These are phyloP conservation scores for Cheilinus undulatus DNA, from an alignment of 2,113 vertebrate species.

Conservation along the genomic window DNA sequence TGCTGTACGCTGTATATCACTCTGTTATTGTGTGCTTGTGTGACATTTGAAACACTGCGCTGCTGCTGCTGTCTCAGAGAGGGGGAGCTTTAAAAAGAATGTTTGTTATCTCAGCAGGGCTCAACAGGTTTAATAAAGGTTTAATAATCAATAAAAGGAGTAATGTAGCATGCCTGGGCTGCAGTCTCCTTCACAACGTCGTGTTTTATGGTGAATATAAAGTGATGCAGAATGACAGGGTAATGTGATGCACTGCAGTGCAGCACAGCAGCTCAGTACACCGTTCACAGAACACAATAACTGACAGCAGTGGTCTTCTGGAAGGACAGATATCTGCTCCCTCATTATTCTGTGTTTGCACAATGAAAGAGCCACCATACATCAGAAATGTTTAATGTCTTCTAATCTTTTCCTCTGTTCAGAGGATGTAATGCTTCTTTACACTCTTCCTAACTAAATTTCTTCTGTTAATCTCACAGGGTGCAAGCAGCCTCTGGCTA, in stretches of 20 bases:
- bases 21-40: background rate
- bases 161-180: slow-evolving; percentile 5
- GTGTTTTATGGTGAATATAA: slow-evolving; percentile 23
- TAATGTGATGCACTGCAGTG: slow-evolving; percentile 26
- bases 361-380: slow-evolving; percentile 16
- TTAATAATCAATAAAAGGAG: background rate
- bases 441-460: too few relatives aligned
- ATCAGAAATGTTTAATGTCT: background rate
- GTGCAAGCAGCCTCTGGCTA: too few relatives aligned
- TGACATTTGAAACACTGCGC: background rate
- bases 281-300: slow-evolving; percentile 27
- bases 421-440: background rate
- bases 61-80: background rate
- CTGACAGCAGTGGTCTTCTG: slow-evolving; percentile 30
- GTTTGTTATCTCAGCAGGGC: background rate
- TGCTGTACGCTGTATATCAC: background rate
- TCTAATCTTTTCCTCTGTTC: background rate
- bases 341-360: slow-evolving; percentile 22
- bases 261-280: slow-evolving; percentile 29
- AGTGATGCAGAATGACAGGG: slow-evolving; percentile 19
- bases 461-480: too few relatives aligned
- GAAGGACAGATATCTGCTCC: slow-evolving; percentile 32
- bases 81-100: background rate
- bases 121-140: background rate
- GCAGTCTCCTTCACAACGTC: background rate